Conservation (phyloP, 2,113 vertebrate genomes). For the Sinocyclocheilus maitianheensis region DNA sequence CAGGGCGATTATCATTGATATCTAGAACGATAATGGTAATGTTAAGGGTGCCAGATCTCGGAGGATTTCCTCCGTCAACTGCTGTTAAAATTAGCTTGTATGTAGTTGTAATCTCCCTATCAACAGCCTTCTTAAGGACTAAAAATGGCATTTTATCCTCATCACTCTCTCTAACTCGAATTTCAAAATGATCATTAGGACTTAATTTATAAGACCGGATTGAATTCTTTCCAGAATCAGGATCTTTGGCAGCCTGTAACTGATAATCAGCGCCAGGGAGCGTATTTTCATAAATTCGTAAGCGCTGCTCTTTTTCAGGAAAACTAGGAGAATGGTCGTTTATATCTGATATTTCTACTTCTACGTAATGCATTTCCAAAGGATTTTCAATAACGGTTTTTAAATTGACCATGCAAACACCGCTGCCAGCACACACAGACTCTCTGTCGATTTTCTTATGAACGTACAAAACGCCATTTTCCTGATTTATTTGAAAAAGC, state of each 20-base stretch:
- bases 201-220: slow-evolving; percentile 21
- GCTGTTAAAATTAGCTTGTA: slow-evolving; percentile 44
- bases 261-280: slow-evolving; percentile 51
- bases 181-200: slow-evolving; percentile 46
- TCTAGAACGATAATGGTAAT: slow-evolving; percentile 69
- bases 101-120: slow-evolving; percentile 34
- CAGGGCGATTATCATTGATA: slow-evolving; percentile 70
- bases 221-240: slow-evolving; percentile 40
- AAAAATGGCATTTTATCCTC: slow-evolving; percentile 47
- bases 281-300: slow-evolving; percentile 51
- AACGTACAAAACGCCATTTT: slow-evolving; percentile 67
- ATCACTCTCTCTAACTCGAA: slow-evolving; percentile 40
- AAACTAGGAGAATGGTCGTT: slow-evolving; percentile 56
- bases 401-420: slow-evolving; percentile 44
- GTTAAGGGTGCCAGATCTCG: slow-evolving; percentile 59
- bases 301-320: slow-evolving; percentile 35
- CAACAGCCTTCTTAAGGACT: slow-evolving; percentile 44
- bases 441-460: slow-evolving; percentile 60
- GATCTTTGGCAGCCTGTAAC: slow-evolving; percentile 44
- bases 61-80: slow-evolving; percentile 72
- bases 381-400: slow-evolving; percentile 57
- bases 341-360: slow-evolving; percentile 55
- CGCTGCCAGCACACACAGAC: slow-evolving; percentile 38
- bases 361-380: slow-evolving; percentile 51
- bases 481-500: slow-evolving; percentile 62